These are phyloP conservation scores for Psylliodes chrysocephalus DNA, from an alignment of 2,888 invertebrate genomes.

Conservation along the genomic window DNA sequence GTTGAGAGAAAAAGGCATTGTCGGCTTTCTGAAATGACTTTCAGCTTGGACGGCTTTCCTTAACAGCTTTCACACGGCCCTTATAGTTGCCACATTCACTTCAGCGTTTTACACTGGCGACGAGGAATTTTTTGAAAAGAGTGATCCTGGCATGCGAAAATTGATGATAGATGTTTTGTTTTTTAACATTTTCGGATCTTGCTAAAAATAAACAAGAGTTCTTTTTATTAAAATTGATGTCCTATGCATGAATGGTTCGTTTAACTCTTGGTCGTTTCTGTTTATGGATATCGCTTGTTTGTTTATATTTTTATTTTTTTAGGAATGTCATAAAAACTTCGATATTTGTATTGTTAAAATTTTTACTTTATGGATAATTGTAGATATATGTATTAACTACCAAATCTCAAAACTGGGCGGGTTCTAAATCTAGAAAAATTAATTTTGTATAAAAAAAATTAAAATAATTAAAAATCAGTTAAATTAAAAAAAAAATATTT, in stretches of 20 bases:
- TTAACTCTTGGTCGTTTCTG: background rate
- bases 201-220: constrained; percentile 16
- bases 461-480: no score
- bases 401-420: no score
- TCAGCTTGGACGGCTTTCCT: constrained; percentile 43
- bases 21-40: constrained; percentile 53
- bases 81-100: constrained; percentile 17
- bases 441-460: no score
- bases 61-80: constrained; percentile 47
- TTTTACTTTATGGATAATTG: no score
- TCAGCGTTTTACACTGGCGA: constrained; percentile 8
- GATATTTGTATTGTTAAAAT: no score
- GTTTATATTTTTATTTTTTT: no score
- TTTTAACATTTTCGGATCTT: background rate
- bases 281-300: no score
- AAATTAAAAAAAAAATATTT: no score
- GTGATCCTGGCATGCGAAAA: constrained; percentile 27
- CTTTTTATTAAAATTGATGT: constrained; percentile 18
- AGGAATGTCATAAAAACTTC: no score
- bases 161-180: constrained; percentile 32
- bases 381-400: no score
- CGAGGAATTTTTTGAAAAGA: constrained; percentile 18
- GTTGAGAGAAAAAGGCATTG: constrained; percentile 50
- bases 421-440: no score
- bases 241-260: constrained; percentile 13